These are phyloP conservation scores for Gymnocephalus cernua DNA, from an alignment of 2,113 vertebrate genomes.

Conservation along the genomic window DNA sequence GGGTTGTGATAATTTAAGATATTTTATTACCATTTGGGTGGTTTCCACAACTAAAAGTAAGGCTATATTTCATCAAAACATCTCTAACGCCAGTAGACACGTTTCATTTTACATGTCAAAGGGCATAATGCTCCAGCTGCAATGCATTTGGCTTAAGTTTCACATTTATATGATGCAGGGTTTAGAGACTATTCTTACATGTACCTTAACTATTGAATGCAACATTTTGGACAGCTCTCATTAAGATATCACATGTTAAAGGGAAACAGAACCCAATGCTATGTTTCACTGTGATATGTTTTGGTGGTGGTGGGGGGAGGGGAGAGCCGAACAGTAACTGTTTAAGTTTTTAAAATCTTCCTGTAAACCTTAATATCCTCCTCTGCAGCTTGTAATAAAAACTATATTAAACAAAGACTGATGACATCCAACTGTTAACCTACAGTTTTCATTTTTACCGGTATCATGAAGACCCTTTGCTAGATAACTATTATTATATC, in stretches of 20 bases:
- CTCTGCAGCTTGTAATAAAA: not conserved
- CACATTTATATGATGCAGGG: not conserved
- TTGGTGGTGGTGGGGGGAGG: too few species aligned
- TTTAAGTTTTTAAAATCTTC: not conserved
- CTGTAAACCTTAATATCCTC: not conserved
- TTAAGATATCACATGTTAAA: not conserved
- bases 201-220: not conserved
- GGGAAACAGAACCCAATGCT: not conserved
- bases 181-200: not conserved
- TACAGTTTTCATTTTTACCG: not conserved
- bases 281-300: constrained; percentile 15
- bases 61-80: not conserved
- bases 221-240: constrained; percentile 18
- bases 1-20: too few species aligned
- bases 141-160: constrained; percentile 17
- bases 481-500: not conserved
- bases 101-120: not conserved
- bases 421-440: not conserved
- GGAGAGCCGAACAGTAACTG: not conserved
- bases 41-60: not conserved
- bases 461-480: not conserved
- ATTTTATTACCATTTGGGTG: not conserved
- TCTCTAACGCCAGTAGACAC: not conserved
- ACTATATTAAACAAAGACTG: not conserved
- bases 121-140: not conserved